A percentile compares a stretch with the other conserved stretches of the same genome.
Evolutionary conservation across 2,113 vertebrate species (phyloP).

Genomic region (Xyliphius kryptos): DNA sequence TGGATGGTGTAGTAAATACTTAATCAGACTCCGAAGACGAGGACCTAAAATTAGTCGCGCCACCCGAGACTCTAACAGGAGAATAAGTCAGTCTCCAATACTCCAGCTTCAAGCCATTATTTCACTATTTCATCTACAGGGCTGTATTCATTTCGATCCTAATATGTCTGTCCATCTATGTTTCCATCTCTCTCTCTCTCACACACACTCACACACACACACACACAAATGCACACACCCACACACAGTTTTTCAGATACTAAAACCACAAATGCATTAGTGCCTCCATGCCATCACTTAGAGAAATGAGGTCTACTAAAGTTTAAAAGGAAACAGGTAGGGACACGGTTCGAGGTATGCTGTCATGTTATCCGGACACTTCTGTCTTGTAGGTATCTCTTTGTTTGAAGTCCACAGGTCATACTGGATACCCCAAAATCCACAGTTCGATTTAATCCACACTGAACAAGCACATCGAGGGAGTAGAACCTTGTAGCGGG

Average conservation of each 20-base stretch:
- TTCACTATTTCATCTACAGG: no score
- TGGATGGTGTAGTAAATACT: conserved; percentile 73
- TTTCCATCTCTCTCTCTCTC: background rate
- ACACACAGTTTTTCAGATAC: conserved; percentile 11
- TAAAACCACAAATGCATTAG: conserved; percentile 36
- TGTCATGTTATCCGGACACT: no score
- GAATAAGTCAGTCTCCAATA: conserved; percentile 54
- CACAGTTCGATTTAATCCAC: no score
- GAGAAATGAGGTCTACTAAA: conserved; percentile 28
- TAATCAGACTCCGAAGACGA: conserved; percentile 67
- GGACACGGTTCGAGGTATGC: conserved; percentile 17
- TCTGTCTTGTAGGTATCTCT: no score
- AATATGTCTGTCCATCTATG: conserved; percentile 6
- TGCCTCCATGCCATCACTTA: conserved; percentile 18
- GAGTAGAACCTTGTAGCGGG: no score
- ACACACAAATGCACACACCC: no score
- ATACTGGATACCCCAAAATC: no score
- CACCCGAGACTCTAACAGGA: conserved; percentile 61
- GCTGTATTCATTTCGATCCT: no score
- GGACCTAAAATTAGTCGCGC: conserved; percentile 68
- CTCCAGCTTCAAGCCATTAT: conserved; percentile 30
- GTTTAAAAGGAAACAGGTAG: conserved; percentile 14
- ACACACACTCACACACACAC: background rate
- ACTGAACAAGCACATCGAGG: no score
- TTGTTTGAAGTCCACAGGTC: no score